These are phyloP conservation scores for Motacilla tschutschensis DNA, from an alignment of 2,113 vertebrate species.

Conservation along the genomic window DNA sequence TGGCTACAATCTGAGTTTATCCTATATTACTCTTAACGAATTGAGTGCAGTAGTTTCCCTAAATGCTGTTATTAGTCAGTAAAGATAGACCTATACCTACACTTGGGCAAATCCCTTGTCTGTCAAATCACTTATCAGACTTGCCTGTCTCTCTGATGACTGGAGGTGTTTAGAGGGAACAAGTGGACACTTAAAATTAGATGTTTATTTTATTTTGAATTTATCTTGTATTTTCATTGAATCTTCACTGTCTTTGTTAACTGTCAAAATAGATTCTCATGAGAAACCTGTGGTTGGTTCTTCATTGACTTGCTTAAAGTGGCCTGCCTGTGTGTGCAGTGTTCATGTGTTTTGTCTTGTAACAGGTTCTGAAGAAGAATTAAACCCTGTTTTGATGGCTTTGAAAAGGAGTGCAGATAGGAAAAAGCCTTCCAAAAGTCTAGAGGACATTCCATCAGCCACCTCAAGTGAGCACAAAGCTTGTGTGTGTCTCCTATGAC, in stretches of 20 bases:
- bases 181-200: neutral
- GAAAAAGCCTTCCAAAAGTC: conserved; percentile 84
- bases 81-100: neutral
- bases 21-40: neutral
- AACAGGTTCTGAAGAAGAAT: conserved; percentile 83
- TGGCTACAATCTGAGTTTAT: neutral
- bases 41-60: neutral
- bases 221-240: neutral
- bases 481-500: conserved; percentile 47
- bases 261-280: neutral
- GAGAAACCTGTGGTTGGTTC: neutral
- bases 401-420: conserved; percentile 77
- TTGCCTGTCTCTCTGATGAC: neutral
- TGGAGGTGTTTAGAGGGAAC: neutral
- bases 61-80: neutral
- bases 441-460: conserved; percentile 84
- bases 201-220: neutral
- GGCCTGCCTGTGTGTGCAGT: conserved; percentile 50
- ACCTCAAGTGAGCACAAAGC: conserved; percentile 82
- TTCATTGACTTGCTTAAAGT: neutral
- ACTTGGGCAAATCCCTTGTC: neutral
- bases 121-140: neutral
- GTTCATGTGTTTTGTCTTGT: conserved; percentile 74
- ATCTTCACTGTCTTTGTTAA: neutral
- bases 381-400: conserved; percentile 72